Evolutionary conservation across 2,888 invertebrate genomes (phyloP), one percentile per base, ranked within the genome.

Genomic region (Dryocosmus kuriphilus): DNA sequence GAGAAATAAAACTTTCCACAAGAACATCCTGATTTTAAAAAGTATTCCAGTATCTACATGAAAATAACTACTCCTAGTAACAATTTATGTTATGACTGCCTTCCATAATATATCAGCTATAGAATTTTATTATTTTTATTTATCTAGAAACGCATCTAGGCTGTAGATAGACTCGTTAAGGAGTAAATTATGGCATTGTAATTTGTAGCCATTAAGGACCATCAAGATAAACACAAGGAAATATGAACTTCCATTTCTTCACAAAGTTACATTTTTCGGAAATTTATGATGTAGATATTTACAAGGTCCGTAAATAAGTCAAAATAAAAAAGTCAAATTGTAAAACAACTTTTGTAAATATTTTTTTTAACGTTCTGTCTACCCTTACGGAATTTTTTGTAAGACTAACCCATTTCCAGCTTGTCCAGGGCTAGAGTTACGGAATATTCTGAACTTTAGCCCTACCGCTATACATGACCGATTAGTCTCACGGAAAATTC

Each of bases 171-270:
- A 57, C 24, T 57, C 24, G 57, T 57, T 57, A 24, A 24, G 24
- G 5, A 57, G 57, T 57, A 22, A 57, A 57, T 57, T 57, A 57
- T 27, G 57, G 57, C 24, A 57, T 27, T 24, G 57, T 57, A 57
- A 57, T 57, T 27, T 57, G 14, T 24, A 24, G 57, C 24, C 24
- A 24, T 57, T 57, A 57, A 5, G 5, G n/a, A 14, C 22, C 22
- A 57, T n/a, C n/a, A 57, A 24, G 57, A 57, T 24, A 24, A 57
- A 0, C 57, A 24, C 9, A 57, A 57, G 14, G 11, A 24, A 57
- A 57, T 51, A 16, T 57, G 24, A 22, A 11, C 14, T 57, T 24
- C 16, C 24, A 22, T 57, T 27, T 16, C 24, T 24, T 57, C 14
- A 24, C 24, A 24, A 57, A 22, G 22, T 57, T 57, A 5, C 4